Percentiles rank a stretch among this genome's conserved stretches.
Conservation (phyloP, 2,888 invertebrate species). For the Idaea dimidiata region DNA sequence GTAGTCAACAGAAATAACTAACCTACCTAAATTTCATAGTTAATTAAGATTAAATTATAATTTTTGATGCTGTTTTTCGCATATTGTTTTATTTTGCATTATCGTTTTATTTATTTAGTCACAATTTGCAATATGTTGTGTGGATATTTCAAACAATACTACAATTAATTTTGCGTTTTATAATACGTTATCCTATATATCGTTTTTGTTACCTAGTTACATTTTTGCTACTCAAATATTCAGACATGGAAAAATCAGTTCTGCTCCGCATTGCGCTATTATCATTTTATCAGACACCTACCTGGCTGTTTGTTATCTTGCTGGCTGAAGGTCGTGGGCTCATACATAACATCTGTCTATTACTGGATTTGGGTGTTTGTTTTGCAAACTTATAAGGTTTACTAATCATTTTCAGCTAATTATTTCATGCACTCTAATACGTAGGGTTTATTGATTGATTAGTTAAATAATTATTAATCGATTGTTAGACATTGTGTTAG, state of each 20-base stretch:
- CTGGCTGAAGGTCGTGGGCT: slow-evolving; percentile 50
- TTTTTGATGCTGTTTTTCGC: no score
- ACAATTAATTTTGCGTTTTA: not conserved
- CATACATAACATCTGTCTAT: slow-evolving; percentile 33
- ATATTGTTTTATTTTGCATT: no score
- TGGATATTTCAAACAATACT: not conserved
- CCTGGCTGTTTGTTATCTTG: slow-evolving; percentile 49
- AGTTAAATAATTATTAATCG: no score
- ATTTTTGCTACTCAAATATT: slow-evolving; percentile 5
- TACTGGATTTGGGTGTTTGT: slow-evolving; percentile 29
- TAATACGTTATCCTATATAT: not conserved
- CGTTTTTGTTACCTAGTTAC: not conserved
- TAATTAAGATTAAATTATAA: no score
- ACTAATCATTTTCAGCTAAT: slow-evolving; percentile 18
- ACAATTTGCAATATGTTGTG: not conserved
- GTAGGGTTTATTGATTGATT: no score
- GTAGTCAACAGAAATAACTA: no score
- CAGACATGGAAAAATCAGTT: slow-evolving; percentile 27
- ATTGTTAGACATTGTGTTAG: no score
- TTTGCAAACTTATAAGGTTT: slow-evolving; percentile 19
- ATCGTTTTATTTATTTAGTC: no score
- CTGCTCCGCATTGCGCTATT: slow-evolving; percentile 48
- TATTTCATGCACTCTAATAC: slow-evolving; percentile 23
- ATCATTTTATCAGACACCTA: slow-evolving; percentile 57
- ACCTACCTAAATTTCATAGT: no score